Base-by-base conservation (phyloP, 2,113 vertebrate species). In the Eulemur macaco region DNA sequence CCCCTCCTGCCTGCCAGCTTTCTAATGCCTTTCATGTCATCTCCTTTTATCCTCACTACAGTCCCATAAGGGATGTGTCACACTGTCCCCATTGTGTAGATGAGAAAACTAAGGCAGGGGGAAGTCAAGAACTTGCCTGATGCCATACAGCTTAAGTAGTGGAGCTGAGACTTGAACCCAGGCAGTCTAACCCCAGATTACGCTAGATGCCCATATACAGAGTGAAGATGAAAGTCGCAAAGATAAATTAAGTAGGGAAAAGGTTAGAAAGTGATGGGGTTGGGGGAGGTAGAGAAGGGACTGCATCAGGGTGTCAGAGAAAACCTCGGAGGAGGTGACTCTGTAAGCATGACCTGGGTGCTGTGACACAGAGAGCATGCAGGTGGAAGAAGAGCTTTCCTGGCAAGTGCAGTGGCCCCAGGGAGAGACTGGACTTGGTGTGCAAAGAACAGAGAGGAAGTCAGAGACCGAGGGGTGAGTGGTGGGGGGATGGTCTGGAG, bases 341-440 rank as follows among this genome's bases (percentile, higher is more conserved):
- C 69, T 56, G 64, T 34, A n/a, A 37, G 54, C 63, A 8, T 50
- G 39, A 47, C 50, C 42, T 29, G 25, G n/a, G 39, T 8, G 63
- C 31, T 4, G 17, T 13, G 23, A 60, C 3, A 25, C 17, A 27
- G 77, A 47, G 13, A 80, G 27, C 4, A 0, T 7, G 2, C 27
- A 42, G 34, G 8, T 3, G 11, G 21, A 23, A 25, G 54, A 83
- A 88, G 52, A 42, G 39, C 14, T 31, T 23, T 60, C 37, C 45
- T 37, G 27, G 39, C 6, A 31, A 8, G 37, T 1, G 7, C 34
- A 64, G 2, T 2, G 86, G 6, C 11, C 42, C 9, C 2, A 1
- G 66, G 25, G 76, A 68, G 11, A 34, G 47, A 64, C 7, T n/a
- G 52, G 34, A 5, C 29, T 47, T 47, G 56, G 5, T 0, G 0